phyloP scores from a whole-genome alignment of 2,797 vertebrate species.

The Sciurus carolinensis region DNA sequence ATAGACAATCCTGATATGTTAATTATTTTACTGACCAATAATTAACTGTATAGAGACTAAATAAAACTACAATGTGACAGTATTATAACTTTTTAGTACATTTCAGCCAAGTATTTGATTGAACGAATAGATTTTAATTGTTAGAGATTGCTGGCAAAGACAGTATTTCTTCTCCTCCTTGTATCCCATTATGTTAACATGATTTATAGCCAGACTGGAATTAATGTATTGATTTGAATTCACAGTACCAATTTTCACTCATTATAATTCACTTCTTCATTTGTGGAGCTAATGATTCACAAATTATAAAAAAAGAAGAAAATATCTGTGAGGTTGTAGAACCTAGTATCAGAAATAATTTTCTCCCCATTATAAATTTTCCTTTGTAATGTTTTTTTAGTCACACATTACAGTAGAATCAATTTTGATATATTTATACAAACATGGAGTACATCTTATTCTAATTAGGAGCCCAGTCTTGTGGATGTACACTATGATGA shows the following conservation, averaged over 20 bases:
- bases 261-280: conserved; percentile 63
- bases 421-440: no score
- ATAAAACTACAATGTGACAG: not conserved
- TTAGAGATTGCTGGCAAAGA: not conserved
- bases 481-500: no score
- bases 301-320: conserved; percentile 48
- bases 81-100: not conserved
- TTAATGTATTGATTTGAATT: conserved; percentile 75
- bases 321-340: conserved; percentile 28
- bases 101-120: conserved; percentile 17
- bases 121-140: conserved; percentile 39
- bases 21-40: conserved; percentile 54
- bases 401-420: no score
- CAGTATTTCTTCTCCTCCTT: not conserved
- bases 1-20: not conserved
- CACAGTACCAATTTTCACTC: conserved; percentile 69
- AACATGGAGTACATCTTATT: no score
- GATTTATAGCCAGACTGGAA: conserved; percentile 57
- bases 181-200: conserved; percentile 63
- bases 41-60: not conserved
- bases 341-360: conserved; percentile 67
- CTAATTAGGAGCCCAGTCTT: no score
- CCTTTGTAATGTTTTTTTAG: no score
- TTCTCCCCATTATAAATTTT: conserved; percentile 69
- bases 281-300: conserved; percentile 50